Evolutionary conservation across 2,888 invertebrate species (phyloP), one percentile per base, ranked within the genome.

Genomic region (Platycheirus albimanus): DNA sequence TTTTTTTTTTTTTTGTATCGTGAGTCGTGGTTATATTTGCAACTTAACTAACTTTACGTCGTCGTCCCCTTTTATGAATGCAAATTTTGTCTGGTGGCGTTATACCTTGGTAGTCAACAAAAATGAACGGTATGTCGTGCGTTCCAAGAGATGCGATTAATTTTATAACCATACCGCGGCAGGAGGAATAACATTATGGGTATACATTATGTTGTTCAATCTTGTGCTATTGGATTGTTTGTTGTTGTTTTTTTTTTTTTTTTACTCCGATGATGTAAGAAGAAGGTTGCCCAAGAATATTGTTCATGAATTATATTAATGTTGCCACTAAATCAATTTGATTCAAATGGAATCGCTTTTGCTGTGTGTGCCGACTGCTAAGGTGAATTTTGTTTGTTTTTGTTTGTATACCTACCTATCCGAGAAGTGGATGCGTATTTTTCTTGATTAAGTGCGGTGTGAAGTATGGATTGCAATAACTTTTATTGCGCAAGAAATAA

Each of bases 261-360:
- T 64, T n/a, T n/a, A n/a, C n/a, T n/a, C 56, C 19, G 49, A 45
- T 76, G 70, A 76, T 81, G 80, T 66, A 76, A 80, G 75, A 76
- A 80, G 75, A 45, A 49, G 20, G 36, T 71, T 64, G 64, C 19
- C 2, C 11, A 24, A 17, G 54, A 64, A 71, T 20, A 43, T 63
- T 47, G 51, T 58, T 64, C 64, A 66, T 66, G 77, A 71, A 69
- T 76, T 51, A 47, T 61, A 43, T 67, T 45, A 66, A 66, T 66
- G 56, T 33, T 58, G 56, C 49, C 43, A 64, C 43, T 71, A 51
- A 51, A 58, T 47, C 64, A 64, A 64, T 15, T 28, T 71, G 43
- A 58, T 51, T 58, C 64, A 66, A 41, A 49, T 71, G 58, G 10
- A 36, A 64, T 13, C 54, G 19, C 19, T 38, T 36, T 20, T 41